Percentiles rank a stretch among this genome's conserved stretches.
phyloP scores from a whole-genome alignment of 2,888 invertebrate species.

The Mythimna lalbum region DNA sequence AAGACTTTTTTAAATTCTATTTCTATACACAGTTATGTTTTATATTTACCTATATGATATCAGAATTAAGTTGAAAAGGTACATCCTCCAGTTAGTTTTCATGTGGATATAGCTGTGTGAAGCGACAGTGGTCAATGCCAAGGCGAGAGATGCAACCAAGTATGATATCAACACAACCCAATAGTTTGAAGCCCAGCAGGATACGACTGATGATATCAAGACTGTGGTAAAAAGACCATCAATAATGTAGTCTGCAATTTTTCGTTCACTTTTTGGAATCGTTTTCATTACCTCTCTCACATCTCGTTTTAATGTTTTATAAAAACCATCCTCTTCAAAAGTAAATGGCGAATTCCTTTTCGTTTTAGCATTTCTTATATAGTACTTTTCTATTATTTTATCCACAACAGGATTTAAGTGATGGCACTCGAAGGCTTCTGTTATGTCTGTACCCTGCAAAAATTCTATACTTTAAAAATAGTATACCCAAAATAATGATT shows the following conservation, averaged over 20 bases:
- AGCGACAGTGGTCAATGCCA: constrained; percentile 91
- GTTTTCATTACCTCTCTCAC: constrained; percentile 89
- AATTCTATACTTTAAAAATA: not conserved
- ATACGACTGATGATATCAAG: constrained; percentile 74
- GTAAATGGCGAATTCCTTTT: constrained; percentile 94
- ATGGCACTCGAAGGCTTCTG: constrained; percentile 91
- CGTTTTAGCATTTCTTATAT: constrained; percentile 91
- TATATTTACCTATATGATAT: constrained; percentile 91
- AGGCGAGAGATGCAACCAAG: constrained; percentile 81
- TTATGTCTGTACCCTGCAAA: constrained; percentile 88
- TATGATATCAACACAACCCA: constrained; percentile 73
- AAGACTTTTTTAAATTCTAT: not conserved
- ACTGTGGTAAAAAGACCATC: constrained; percentile 81
- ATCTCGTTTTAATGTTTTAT: constrained; percentile 92
- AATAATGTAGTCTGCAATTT: constrained; percentile 73
- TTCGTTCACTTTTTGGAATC: constrained; percentile 77
- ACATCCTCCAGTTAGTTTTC: constrained; percentile 95
- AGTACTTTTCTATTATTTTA: constrained; percentile 92
- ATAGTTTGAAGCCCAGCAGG: constrained; percentile 74
- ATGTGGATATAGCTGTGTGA: constrained; percentile 95
- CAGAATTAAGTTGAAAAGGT: constrained; percentile 93
- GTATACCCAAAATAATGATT: constrained; percentile 1
- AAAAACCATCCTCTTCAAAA: constrained; percentile 94
- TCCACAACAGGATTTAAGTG: constrained; percentile 89
- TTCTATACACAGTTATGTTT: not conserved